Conservation (phyloP, 2,797 vertebrate genomes). For the Oreochromis grahami region DNA sequence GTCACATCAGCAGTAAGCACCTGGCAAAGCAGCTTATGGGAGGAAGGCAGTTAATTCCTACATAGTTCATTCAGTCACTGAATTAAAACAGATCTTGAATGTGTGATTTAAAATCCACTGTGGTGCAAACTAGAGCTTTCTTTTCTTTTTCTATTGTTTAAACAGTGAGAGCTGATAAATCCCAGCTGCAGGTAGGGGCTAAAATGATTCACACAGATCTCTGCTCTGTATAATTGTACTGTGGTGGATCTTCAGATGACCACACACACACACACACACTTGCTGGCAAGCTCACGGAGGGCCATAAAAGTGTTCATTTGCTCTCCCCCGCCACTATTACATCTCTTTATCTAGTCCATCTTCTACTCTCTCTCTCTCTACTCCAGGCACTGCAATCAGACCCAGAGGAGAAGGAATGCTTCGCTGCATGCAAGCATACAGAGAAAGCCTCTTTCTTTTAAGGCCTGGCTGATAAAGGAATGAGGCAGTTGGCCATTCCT, state of each 20-base stretch:
- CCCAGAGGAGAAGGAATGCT: constrained; percentile 13
- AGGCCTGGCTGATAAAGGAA: constrained; percentile 58
- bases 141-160: background rate
- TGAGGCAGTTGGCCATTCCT: constrained; percentile 52
- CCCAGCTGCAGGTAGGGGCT: background rate
- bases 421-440: background rate
- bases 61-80: background rate
- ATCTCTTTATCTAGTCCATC: constrained; percentile 51
- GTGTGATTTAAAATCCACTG: background rate
- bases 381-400: constrained; percentile 41
- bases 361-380: constrained; percentile 17
- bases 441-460: constrained; percentile 28
- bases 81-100: background rate
- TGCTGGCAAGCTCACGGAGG: background rate
- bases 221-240: background rate
- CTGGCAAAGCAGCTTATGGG: background rate
- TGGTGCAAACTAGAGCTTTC: background rate
- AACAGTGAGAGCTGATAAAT: background rate
- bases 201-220: background rate
- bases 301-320: constrained; percentile 43
- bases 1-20: background rate
- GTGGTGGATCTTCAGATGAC: background rate
- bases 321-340: constrained; percentile 27
- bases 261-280: background rate
- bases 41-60: background rate